Conservation (phyloP, 1,140 invertebrate genomes). For the Drosophila rufa region DNA sequence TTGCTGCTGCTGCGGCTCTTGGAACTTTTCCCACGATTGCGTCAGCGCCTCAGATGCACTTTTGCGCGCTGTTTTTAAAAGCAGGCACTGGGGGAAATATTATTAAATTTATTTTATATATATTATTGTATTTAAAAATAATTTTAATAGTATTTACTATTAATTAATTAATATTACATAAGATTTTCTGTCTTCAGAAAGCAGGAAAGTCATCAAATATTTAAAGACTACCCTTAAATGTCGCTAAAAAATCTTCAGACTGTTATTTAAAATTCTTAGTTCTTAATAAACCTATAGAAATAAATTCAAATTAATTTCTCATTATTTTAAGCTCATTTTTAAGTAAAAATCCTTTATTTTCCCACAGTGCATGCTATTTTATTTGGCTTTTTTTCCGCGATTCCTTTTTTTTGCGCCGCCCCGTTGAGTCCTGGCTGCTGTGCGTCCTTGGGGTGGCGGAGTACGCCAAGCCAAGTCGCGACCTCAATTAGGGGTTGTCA, state of each 20-base stretch:
- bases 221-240: too few relatives aligned
- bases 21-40: constrained; percentile 64
- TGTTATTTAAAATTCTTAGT: too few relatives aligned
- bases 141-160: not conserved
- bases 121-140: not conserved
- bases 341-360: not conserved
- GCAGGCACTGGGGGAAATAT: constrained; percentile 1
- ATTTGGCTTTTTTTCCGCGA: constrained; percentile 30
- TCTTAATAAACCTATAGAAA: too few relatives aligned
- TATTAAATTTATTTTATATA: not conserved
- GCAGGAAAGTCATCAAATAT: too few relatives aligned
- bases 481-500: constrained; percentile 77
- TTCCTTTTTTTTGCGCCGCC: constrained; percentile 29
- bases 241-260: too few relatives aligned
- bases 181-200: too few relatives aligned
- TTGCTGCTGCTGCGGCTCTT: constrained; percentile 40
- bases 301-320: not conserved
- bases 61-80: constrained; percentile 72
- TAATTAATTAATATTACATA: not conserved
- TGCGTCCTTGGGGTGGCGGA: constrained; percentile 58
- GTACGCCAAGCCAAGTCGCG: constrained; percentile 25
- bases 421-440: constrained; percentile 27
- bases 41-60: constrained; percentile 71
- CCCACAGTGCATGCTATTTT: constrained; percentile 11
- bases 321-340: not conserved